A percentile compares a stretch with the other conserved stretches of the same genome.
Conservation (phyloP, 2,113 vertebrate species). For the Aplodontia rufa region DNA sequence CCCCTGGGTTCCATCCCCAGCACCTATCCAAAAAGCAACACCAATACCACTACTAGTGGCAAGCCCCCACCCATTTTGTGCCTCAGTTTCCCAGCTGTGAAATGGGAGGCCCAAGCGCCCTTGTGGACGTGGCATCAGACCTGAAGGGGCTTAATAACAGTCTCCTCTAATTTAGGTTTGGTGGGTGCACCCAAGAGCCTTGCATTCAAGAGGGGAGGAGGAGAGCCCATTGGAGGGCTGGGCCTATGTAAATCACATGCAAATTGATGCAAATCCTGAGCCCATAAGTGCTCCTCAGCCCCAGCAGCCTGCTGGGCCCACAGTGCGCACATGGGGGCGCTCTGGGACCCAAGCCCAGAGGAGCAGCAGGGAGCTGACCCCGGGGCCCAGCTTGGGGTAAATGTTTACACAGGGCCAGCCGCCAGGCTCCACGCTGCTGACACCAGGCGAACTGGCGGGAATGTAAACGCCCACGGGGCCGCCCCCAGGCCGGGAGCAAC, state of each 20-base stretch:
- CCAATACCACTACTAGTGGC: background rate
- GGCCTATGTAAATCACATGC: background rate
- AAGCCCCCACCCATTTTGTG: background rate
- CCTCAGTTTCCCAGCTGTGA: constrained; percentile 3
- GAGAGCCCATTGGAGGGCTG: fast-evolving
- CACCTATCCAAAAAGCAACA: too few species aligned
- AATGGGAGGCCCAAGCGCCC: background rate
- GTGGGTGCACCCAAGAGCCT: background rate
- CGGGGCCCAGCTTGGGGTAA: background rate
- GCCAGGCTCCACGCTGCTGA: constrained; percentile 45
- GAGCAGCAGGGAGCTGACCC: background rate
- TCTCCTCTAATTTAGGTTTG: too few species aligned
- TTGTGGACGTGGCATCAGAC: background rate
- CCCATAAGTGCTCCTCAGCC: background rate
- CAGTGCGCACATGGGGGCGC: background rate
- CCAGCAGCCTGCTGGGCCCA: background rate
- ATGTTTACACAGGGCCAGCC: constrained; percentile 59
- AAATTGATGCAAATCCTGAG: background rate
- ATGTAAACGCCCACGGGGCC: constrained; percentile 49
- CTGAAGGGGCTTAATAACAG: background rate
- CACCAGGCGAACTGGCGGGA: constrained; percentile 39
- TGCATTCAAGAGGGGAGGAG: too few species aligned
- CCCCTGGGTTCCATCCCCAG: background rate
- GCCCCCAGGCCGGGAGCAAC: too few species aligned
- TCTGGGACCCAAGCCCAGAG: background rate